Base-by-base conservation (phyloP, 2,113 vertebrate species). In the Lampris megalopsis region DNA sequence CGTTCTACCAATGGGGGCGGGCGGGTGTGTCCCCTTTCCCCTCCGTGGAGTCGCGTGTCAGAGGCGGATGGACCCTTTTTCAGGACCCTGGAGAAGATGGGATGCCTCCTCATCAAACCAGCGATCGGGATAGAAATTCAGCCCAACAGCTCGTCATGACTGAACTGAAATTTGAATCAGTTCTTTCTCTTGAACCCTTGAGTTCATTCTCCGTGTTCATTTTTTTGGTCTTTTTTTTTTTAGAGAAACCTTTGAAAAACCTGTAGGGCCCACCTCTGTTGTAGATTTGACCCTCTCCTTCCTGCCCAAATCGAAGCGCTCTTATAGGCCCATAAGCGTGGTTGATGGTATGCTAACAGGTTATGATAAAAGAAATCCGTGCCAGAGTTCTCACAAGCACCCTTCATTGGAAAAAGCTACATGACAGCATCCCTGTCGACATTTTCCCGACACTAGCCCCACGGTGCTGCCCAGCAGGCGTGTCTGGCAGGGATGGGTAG, bases 1-100 rank as follows among this genome's bases (percentile, higher is more conserved):
- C 95, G 94, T 88, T 87, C 77, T 69, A 78, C 96, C 96, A 96
- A 96, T 96, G 89, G 79, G 86, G 82, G 80, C 75, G 9, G 37
- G 90, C 81, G 87, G 90, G 93, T 90, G 92, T 88, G 91, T 76
- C 67, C 85, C 59, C 45, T 24, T 76, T 66, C 64, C 73, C 61
- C 69, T 68, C 73, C 24, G 24, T 24, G 24, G 24, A 24, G 24
- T 24, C 24, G 24, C 24, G 24, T 24, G 24, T 70, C 81, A 65
- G 49, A 42, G 57, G 75, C 79, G 68, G 71, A 24, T 24, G 76
- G 74, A 77, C 79, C 87, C 80, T 82, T 91, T 88, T 93, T 93
- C 92, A 94, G 94, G 89, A 94, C 93, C 93, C 90, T 89, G 94
- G 94, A 95, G 89, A 95, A 24, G 24, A 24, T 24, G 24, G 24